phyloP scores from a whole-genome alignment of 2,888 invertebrate genomes.

The Didymodactylos carnosus region DNA sequence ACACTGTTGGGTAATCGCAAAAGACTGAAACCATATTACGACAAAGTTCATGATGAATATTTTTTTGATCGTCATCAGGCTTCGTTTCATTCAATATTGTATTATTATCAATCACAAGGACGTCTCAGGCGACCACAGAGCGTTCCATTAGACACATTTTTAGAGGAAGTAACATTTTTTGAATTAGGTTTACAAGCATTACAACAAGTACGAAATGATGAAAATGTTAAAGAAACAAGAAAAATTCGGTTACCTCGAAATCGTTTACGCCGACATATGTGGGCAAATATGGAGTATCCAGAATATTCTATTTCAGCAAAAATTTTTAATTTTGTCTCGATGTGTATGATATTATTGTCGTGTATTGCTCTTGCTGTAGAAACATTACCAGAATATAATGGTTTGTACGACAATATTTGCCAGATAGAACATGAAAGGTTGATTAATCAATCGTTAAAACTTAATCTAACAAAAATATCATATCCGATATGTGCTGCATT shows the following conservation, averaged over 20 bases:
- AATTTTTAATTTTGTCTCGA: slow-evolving; percentile 8
- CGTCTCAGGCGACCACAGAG: slow-evolving; percentile 34
- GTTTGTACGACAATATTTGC: neutral
- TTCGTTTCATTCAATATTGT: slow-evolving; percentile 30
- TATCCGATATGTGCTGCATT: neutral
- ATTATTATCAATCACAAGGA: slow-evolving; percentile 35
- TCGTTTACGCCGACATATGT: slow-evolving; percentile 23
- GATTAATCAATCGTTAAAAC: no score
- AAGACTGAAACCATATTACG: slow-evolving; percentile 25
- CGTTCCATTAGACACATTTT: slow-evolving; percentile 37
- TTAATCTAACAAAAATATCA: neutral
- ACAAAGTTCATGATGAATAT: slow-evolving; percentile 23
- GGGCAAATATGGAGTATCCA: slow-evolving; percentile 36
- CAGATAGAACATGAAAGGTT: neutral
- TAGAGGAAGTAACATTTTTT: slow-evolving; percentile 35
- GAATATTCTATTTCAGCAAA: slow-evolving; percentile 32
- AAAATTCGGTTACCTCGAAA: slow-evolving; percentile 25
- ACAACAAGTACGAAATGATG: slow-evolving; percentile 16
- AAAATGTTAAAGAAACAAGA: slow-evolving; percentile 32
- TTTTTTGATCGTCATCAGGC: slow-evolving; percentile 31
- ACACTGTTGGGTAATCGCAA: slow-evolving; percentile 26
- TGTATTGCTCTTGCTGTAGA: slow-evolving; percentile 34
- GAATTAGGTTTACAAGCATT: slow-evolving; percentile 28
- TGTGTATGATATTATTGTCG: neutral
- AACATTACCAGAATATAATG: slow-evolving; percentile 31